Base-by-base conservation (phyloP, 2,888 invertebrate species). In the Philereme transversata region DNA sequence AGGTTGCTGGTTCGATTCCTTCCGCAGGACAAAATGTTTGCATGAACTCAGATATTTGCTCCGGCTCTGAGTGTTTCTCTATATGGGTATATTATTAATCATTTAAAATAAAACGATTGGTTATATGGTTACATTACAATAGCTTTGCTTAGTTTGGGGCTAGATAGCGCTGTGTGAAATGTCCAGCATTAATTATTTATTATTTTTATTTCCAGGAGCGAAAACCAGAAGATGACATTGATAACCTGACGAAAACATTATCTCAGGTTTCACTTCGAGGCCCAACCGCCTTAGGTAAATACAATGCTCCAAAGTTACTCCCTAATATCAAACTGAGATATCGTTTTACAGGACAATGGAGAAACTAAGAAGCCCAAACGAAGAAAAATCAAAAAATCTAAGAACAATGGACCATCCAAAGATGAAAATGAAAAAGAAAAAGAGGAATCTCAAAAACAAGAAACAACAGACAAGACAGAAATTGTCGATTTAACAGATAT, bases 221-320 rank as follows among this genome's bases (percentile, higher is more conserved):
- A 69, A 82, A 82, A 76, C 74, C 76, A 38, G 87, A 86, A 77
- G 82, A 79, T 9, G 84, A 83, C 65, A 81, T 91, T 69, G 89
- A 92, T 72, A 87, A 85, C 81, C 89, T 93, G 83, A 87, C 91
- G 78, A 86, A 88, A 85, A 86, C 82, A 76, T 82, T 93, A 78
- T 88, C 91, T 80, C 87, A 88, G 87, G 90, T 93, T 87, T 90
- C 91, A 83, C 85, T 93, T 71, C 82, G 82, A 85, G 86, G 87
- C 86, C 75, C 78, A 82, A 75, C 71, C 63, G 90, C 88, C 84
- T 88, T 93, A 92, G 93, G 93, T 93, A 93, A 92, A 86, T 90
- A 82, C 79, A 73, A 79, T 89, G 77, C 70, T 82, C 69, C 73
- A 73, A 59, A 78, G 85, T 86, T 70, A 68, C 79, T 83, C 65